Evolutionary conservation across 1,140 invertebrate genomes (phyloP), one percentile per base, ranked within the genome.

Genomic region (Tetramorium parvispinum): DNA sequence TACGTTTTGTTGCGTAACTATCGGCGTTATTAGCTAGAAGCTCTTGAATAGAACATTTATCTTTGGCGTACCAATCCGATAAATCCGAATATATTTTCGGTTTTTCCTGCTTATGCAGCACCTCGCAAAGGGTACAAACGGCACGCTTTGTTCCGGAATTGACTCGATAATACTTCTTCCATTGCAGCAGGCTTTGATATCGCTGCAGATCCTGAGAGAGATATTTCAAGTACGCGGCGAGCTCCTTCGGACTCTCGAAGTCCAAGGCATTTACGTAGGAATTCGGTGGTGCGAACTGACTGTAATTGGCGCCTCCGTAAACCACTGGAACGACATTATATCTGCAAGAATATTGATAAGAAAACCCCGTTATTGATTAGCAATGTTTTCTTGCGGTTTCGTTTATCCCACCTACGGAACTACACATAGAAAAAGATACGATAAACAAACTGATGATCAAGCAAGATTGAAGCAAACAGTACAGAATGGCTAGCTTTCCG

Each of bases 211-310:
- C 91, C 2, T 88, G 85, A 7, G 95, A 95, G 43, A 97, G 89
- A 51, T 90, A 89, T 11, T 92, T 92, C 59, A 97, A 88, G 87
- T 96, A 96, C 0, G 94, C 37, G 0, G 95, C 97, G 75, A 97
- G 91, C 2, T 96, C 89, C 79, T 94, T 89, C 0, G 96, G 95
- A 6, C 92, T 93, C 5, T 94, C 87, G 85, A 96, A 97, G 65
- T 96, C 94, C n/a, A 95, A 92, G 0, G 96, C 96, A 91, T 97
- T 94, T 63, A 97, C 96, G 89, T 96, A 97, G 0, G 97, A 97
- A 53, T 95, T 92, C 0, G 95, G 94, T 0, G 97, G 97, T 10
- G 96, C 94, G 27, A 96, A 93, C 7, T 78, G 86, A 0, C 91
- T 93, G 77, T 97, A 97, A 89, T 97, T 95, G 0, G 95, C 95